phyloP scores from a whole-genome alignment of 2,797 vertebrate species.

The Leptoclinus maculatus region DNA sequence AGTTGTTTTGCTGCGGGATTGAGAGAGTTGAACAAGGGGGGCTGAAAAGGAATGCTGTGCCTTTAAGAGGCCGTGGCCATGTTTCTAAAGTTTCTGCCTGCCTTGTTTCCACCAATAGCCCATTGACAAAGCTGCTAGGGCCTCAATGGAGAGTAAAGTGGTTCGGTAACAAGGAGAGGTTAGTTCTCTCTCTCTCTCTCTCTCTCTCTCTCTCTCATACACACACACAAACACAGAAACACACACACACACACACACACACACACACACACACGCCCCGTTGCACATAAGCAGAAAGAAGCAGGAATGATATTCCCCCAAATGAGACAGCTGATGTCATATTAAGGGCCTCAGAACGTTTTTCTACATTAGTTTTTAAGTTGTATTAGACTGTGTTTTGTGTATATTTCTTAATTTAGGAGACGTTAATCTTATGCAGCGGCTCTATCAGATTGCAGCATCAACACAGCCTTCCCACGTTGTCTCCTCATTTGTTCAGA shows the following conservation, averaged over 20 bases:
- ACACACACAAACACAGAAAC: too few species aligned
- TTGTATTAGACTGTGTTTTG: background rate
- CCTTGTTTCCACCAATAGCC: slow-evolving; percentile 91
- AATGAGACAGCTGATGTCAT: slow-evolving; percentile 55
- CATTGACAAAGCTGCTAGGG: slow-evolving; percentile 89
- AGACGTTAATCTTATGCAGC: background rate
- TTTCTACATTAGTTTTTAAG: background rate
- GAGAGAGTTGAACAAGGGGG: slow-evolving; percentile 64
- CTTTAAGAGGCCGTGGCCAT: slow-evolving; percentile 88
- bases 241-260: slow-evolving; percentile 32
- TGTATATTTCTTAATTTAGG: background rate
- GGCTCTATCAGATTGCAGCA: slow-evolving; percentile 15
- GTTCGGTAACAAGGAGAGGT: slow-evolving; percentile 89
- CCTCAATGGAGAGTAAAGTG: slow-evolving; percentile 90
- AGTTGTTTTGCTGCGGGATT: slow-evolving; percentile 80
- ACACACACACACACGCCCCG: slow-evolving; percentile 58
- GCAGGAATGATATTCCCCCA: slow-evolving; percentile 53
- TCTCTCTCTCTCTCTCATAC: slow-evolving; percentile 20
- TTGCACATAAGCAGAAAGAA: slow-evolving; percentile 64
- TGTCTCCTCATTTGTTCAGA: slow-evolving; percentile 51
- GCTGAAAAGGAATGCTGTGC: slow-evolving; percentile 84
- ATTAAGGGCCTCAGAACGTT: background rate
- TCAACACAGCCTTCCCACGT: slow-evolving; percentile 50
- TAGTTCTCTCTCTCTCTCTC: slow-evolving; percentile 78
- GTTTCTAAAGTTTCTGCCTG: slow-evolving; percentile 91